Base-by-base conservation (phyloP, 2,888 invertebrate genomes). In the Cremastobaeus sp. region DNA sequence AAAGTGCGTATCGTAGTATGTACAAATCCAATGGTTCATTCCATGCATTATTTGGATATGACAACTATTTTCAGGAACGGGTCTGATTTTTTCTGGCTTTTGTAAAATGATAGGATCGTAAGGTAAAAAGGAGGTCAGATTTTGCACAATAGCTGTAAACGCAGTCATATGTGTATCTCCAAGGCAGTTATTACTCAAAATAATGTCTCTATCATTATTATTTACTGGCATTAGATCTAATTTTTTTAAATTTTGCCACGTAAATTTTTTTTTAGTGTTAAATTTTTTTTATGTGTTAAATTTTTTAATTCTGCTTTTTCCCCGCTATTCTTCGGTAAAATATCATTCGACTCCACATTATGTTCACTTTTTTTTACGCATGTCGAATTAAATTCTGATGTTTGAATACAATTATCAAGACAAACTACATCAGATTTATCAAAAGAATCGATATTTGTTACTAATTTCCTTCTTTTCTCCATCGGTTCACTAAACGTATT, bases 21-120 rank as follows among this genome's bases (percentile, higher is more conserved):
- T n/a, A n/a, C n/a, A n/a, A n/a, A n/a, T n/a, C n/a, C n/a, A n/a
- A 55, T 55, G 55, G 12, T 9, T 11, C 2, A 18, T 5, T 12
- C 41, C 15, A 3, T 37, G 41, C 2, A 52, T 12, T 14, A 41
- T 64, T 64, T 64, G 64, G 8, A 64, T 15, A 17, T 64, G 64
- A 11, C 11, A 9, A 9, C 11, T 0, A 34, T 52, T 18, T n/a
- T 1, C 1, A 18, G 50, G 64, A 15, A 52, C 64, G 11, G 43
- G 28, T 34, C 25, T 52, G 3, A 65, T 54, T 54, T 45, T 65
- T 6, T 52, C 17, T 8, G 12, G 37, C n/a, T 32, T 54, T 9
- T 28, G 35, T 8, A 41, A 21, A 32, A 52, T 25, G 32, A 43
- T 5, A 8, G 39, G 2, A 35, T 54, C 52, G 35, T 65, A 52